These are phyloP conservation scores for Chrysodeixis includens DNA, from an alignment of 2,888 invertebrate genomes.

Conservation along the genomic window DNA sequence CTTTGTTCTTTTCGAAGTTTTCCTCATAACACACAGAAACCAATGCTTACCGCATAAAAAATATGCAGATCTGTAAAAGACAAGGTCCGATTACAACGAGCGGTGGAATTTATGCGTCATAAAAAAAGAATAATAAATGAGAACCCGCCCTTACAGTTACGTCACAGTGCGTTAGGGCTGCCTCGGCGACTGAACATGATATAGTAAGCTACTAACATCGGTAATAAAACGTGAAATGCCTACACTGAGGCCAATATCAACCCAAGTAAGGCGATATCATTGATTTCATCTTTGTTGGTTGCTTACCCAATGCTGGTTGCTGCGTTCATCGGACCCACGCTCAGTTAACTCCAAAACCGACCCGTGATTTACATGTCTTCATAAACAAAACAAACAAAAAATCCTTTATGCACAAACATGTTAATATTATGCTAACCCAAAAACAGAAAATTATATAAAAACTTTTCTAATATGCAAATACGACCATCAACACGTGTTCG, in stretches of 20 bases:
- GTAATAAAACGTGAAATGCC: neutral
- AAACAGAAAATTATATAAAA: constrained; percentile 55
- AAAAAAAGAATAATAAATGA: constrained; percentile 70
- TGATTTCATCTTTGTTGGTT: neutral
- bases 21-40: constrained; percentile 48
- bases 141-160: constrained; percentile 55
- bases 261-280: neutral
- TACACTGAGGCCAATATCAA: neutral
- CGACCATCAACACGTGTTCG: constrained; percentile 68
- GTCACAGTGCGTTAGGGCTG: constrained; percentile 41
- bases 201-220: neutral
- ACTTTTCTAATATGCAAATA: constrained; percentile 64
- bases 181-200: constrained; percentile 28
- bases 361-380: neutral
- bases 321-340: neutral
- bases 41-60: constrained; percentile 57
- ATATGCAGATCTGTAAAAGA: constrained; percentile 65
- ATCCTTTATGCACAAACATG: constrained; percentile 23
- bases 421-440: constrained; percentile 48
- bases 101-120: constrained; percentile 66
- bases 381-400: constrained; percentile 31
- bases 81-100: constrained; percentile 62
- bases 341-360: neutral
- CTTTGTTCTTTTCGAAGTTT: constrained; percentile 37
- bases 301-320: neutral